Base-by-base conservation (phyloP, 2,113 vertebrate species). In the Antechinus stuartii region DNA sequence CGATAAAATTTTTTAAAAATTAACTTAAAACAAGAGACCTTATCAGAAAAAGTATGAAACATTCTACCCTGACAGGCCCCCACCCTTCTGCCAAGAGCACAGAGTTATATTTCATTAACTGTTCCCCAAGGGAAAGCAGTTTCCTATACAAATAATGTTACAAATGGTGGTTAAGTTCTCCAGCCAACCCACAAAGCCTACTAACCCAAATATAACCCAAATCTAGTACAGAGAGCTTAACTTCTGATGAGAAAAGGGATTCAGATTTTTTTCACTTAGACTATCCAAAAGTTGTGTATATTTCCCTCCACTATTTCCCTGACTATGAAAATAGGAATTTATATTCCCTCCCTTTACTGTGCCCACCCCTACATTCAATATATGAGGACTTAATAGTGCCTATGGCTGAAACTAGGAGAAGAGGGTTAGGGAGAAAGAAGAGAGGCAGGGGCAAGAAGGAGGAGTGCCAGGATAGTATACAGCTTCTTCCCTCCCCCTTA, bases 61-160 rank as follows among this genome's bases (percentile, higher is more conserved):
- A 42, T 84, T 84, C 16, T 84, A 35, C 68, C 42, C 61, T 76
- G 0, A 35, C 12, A 76, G 35, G 61, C 35, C 61, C 61, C 4
- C 30, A n/a, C 61, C 12, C 4, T 35, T n/a, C 30, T 76, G 61
- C 61, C 61, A 76, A 76, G 61, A 76, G 16, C 35, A 76, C 27
- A n/a, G 61, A 68, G 61, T 68, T 68, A 35, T 68, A n/a, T 68
- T 68, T 68, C 61, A 68, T 84, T n/a, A 84, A 8, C 68, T 84
- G n/a, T 22, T 84, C 68, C 68, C 68, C n/a, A 14, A 84, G 35
- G 68, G 35, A 84, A 84, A n/a, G 35, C 35, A 84, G 68, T 84
- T 84, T 84, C 68, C 68, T 84, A 84, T 84, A 84, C 68, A 84
- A 84, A 84, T 84, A 84, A 84, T 84, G 68, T 84, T 84, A 84